Evolutionary conservation across 2,797 vertebrate species (phyloP), one percentile per base, ranked within the genome.

Genomic region (Tangara arthus): DNA sequence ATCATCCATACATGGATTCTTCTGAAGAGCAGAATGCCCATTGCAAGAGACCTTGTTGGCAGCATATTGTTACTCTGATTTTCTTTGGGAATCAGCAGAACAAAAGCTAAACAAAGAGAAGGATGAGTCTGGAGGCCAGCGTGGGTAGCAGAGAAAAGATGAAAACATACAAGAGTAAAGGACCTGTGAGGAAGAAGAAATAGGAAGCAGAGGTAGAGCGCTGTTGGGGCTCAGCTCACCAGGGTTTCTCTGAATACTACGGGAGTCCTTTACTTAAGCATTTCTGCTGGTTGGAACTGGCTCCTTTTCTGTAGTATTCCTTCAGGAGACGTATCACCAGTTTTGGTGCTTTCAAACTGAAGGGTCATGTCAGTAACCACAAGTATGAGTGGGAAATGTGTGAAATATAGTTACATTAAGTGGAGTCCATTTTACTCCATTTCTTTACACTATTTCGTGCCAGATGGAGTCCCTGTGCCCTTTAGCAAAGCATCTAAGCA

Each of bases 151-250:
- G 20, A 76, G 52, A 28, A 84, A 86, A 77, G 41, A 69, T 1
- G 7, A 37, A 57, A 94, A 47, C 9, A 63, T 32, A 24, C 1
- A 26, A 64, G 20, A 24, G 30, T 39, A 27, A 88, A 71, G 30
- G 27, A 89, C 21, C 16, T 60, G 30, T 26, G 20, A 80, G 32
- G 44, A 72, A 52, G 47, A 92, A 52, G 22, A 82, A 47, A 68
- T 0, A 1, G 28, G 30, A 87, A 80, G 26, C 19, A 89, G 59
- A 76, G 32, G 35, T 24, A 76, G 39, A 81, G 11, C 0, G 0
- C 2, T 64, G 15, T n/a, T n/a, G 76, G 75, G 34, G 53, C 41
- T 83, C 56, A 64, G 60, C 53, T 73, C 15, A 89, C 41, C 30
- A 57, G 28, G 13, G 42, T 46, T 80, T 71, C 53, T 69, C 27